Conservation (phyloP, 2,113 vertebrate species). For the Silurus meridionalis region DNA sequence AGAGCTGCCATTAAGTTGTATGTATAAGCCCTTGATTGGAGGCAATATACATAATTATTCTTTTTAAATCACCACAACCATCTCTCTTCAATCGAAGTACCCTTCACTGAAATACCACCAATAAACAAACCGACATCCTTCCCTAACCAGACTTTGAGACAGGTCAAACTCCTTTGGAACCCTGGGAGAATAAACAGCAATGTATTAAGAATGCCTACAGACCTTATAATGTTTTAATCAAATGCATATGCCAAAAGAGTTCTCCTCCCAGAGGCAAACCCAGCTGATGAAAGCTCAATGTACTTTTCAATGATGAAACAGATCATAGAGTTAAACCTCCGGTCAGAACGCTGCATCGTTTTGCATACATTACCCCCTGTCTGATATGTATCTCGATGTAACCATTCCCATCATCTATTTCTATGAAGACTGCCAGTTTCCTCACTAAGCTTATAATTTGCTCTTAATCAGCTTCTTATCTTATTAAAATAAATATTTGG, state of each 20-base stretch:
- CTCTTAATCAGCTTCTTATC: slow-evolving; percentile 8
- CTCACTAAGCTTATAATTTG: slow-evolving; percentile 29
- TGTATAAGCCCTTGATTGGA: slow-evolving; percentile 19
- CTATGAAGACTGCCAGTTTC: slow-evolving; percentile 22
- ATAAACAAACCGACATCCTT: background rate
- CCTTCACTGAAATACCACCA: slow-evolving; percentile 42
- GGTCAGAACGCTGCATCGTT: slow-evolving; percentile 60
- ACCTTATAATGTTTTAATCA: slow-evolving; percentile 22
- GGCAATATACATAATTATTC: too few relatives aligned
- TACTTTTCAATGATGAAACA: slow-evolving; percentile 65
- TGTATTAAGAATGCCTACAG: slow-evolving; percentile 3
- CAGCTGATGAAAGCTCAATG: slow-evolving; percentile 41
- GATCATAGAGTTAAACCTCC: slow-evolving; percentile 49
- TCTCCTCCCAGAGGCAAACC: slow-evolving; percentile 40
- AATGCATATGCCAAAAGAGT: background rate
- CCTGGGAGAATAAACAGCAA: slow-evolving; percentile 25
- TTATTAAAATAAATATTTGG: background rate
- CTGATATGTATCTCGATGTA: slow-evolving; percentile 49
- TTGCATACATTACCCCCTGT: slow-evolving; percentile 66
- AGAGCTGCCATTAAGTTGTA: slow-evolving; percentile 16
- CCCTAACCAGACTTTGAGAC: background rate
- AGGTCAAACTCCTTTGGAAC: slow-evolving; percentile 13
- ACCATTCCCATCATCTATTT: slow-evolving; percentile 40
- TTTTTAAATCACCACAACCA: background rate
- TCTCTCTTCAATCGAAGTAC: slow-evolving; percentile 3